Base-by-base conservation (phyloP, 2,113 vertebrate genomes). In the Gymnocephalus cernua region DNA sequence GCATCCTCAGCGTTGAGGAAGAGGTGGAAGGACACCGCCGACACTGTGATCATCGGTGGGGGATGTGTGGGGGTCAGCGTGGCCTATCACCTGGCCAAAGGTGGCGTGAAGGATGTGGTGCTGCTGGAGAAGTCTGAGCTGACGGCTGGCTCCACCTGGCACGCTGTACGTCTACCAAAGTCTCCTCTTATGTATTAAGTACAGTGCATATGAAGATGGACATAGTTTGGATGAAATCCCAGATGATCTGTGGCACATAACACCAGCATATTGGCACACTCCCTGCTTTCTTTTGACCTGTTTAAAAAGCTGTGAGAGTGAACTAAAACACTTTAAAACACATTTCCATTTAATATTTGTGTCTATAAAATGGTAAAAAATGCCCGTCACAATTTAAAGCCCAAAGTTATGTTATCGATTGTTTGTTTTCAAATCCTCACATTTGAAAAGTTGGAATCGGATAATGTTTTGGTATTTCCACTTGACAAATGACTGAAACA, bases 81-180 rank as follows among this genome's bases (percentile, higher is more conserved):
- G 91, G 97, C 97, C 41, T 99, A 99, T 82, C 98, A 99, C 85
- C 94, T 99, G 91, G 96, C 97, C 90, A 99, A 98, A 92, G 95
- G 94, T 3, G 98, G 98, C 54, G 94, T 98, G 96, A 98, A 96
- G 82, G 96, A 98, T 48, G 97, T 99, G 82, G 94, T 99, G 69
- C 95, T 99, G 38, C 93, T 99, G 81, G 98, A 99, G 94, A 99
- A 99, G 90, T 96, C 97, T 0, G 98, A 99, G 86, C 96, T 99
- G 88, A 99, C 98, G 1, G 97, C 98, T 64, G 98, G 98, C 75
- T 99, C 98, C 80, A 99, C 98, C 25, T 99, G 98, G 98, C 98
- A 99, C 3, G 98, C 98, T 92, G 98, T 99, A 97, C 88, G 96
- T 89, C 29, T 3, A 3, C 8, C 23, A 50, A 14, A 35, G 23